Base-by-base conservation (phyloP, 2,113 vertebrate species). In the Cepphus grylle region DNA sequence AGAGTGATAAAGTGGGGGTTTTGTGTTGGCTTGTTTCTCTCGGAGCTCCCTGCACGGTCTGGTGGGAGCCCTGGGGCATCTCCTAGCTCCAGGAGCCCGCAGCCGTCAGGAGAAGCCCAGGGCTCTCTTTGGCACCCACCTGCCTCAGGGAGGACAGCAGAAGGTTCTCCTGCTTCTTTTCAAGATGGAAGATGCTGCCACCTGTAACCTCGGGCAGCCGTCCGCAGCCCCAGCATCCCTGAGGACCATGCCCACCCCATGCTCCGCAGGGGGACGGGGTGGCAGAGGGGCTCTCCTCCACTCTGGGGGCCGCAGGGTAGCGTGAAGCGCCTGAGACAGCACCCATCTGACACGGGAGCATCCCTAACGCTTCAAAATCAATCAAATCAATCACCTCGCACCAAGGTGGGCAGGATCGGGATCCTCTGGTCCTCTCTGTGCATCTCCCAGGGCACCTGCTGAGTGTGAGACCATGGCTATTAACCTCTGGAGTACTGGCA, bases 231-330 rank as follows among this genome's bases (percentile, higher is more conserved):
- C 25, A 18, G 18, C 27, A 5, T 8, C 22, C 43, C 13, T 0
- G 2, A 23, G 38, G 17, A 38, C 8, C 2, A 1, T 55, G 49
- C 23, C 50, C 49, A 42, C 23, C 12, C 50, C 2, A 2, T 2
- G 8, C 34, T 62, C 12, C 2, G 2, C 63, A 36, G 58, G 32
- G 3, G 8, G 21, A 8, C 0, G 0, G 18, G 23, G 43, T 5
- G 11, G 10, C 2, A 1, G 19, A 69, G 26, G 20, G 13, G 6
- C 12, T 79, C 40, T 59, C 8, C 11, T 26, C 29, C 22, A 1
- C 36, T 14, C 55, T 3, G 34, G 42, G 40, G 16, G 9, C 45
- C 66, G 66, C 42, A 66, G 69, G 18, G 17, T 8, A 45, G 6
- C 0, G 1, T 7, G 22, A 32, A n/a, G 15, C 8, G 34, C 70